Conservation (phyloP, 2,888 invertebrate species). For the Pristionchus fissidentatus region DNA sequence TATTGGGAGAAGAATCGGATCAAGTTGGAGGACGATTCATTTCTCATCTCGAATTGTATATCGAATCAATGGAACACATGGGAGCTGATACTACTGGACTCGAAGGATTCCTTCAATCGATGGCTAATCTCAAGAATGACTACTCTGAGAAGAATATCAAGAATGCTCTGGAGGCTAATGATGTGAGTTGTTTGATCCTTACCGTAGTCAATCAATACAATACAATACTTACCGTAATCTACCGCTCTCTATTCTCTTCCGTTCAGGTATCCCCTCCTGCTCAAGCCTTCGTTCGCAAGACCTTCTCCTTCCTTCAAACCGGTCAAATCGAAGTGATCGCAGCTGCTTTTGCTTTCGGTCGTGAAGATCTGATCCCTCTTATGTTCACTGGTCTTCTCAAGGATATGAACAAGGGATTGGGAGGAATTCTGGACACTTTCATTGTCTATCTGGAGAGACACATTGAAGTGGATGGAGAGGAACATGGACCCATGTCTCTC, state of each 20-base stretch:
- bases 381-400: conserved; percentile 48
- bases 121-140: conserved; percentile 5
- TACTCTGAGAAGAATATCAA: conserved; percentile 39
- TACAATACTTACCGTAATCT: background rate
- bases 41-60: conserved; percentile 54
- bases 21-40: conserved; percentile 52
- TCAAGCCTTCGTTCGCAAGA: conserved; percentile 50
- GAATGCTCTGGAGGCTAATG: conserved; percentile 22
- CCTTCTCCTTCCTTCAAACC: conserved; percentile 51
- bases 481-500: conserved; percentile 48
- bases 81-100: conserved; percentile 41
- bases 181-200: conserved; percentile 29
- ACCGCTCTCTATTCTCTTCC: background rate
- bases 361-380: conserved; percentile 50
- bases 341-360: conserved; percentile 54
- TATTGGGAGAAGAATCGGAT: conserved; percentile 51
- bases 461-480: conserved; percentile 48
- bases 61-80: conserved; percentile 52
- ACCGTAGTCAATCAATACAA: no score
- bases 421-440: conserved; percentile 47
- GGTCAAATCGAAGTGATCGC: conserved; percentile 49
- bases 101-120: conserved; percentile 8
- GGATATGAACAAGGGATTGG: conserved; percentile 46
- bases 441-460: conserved; percentile 49
- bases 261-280: conserved; percentile 50